These are phyloP conservation scores for Ischnus inquisitorius DNA, from an alignment of 2,888 invertebrate genomes.

Conservation along the genomic window DNA sequence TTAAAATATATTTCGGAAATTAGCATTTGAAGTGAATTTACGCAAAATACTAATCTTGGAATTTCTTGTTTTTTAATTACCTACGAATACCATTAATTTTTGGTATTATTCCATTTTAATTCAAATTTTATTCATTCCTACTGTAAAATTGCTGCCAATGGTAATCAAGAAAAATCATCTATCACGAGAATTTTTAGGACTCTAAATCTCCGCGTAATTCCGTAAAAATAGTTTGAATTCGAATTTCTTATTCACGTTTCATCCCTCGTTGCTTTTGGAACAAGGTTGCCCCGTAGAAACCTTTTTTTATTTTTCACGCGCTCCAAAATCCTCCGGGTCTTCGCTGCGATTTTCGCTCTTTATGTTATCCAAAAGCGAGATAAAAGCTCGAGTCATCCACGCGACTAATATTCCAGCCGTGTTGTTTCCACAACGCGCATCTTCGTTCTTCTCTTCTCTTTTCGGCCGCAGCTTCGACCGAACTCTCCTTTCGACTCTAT, in stretches of 20 bases:
- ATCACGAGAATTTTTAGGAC: too few species aligned
- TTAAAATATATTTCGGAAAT: too few species aligned
- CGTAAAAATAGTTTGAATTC: too few species aligned
- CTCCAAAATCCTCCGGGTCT: neutral
- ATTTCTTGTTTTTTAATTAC: too few species aligned
- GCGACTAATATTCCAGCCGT: conserved; percentile 74
- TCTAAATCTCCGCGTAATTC: too few species aligned
- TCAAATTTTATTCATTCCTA: neutral
- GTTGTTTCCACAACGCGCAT: conserved; percentile 68
- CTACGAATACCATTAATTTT: too few species aligned
- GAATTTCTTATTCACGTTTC: neutral
- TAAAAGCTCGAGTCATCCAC: conserved; percentile 68
- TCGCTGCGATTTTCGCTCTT: neutral
- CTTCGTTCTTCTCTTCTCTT: conserved; percentile 35
- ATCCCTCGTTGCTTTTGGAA: neutral
- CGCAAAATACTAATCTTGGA: too few species aligned
- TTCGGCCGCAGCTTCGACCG: conserved; percentile 10
- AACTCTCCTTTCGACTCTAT: conserved; percentile 12
- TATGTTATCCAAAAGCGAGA: conserved; percentile 10
- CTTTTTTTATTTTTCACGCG: neutral
- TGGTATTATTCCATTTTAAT: neutral
- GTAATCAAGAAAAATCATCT: neutral
- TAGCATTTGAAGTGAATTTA: too few species aligned
- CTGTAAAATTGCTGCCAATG: neutral
- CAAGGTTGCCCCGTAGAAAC: too few species aligned